Evolutionary conservation across 2,797 vertebrate species (phyloP).

Genomic region (Eupleurogrammus muticus): DNA sequence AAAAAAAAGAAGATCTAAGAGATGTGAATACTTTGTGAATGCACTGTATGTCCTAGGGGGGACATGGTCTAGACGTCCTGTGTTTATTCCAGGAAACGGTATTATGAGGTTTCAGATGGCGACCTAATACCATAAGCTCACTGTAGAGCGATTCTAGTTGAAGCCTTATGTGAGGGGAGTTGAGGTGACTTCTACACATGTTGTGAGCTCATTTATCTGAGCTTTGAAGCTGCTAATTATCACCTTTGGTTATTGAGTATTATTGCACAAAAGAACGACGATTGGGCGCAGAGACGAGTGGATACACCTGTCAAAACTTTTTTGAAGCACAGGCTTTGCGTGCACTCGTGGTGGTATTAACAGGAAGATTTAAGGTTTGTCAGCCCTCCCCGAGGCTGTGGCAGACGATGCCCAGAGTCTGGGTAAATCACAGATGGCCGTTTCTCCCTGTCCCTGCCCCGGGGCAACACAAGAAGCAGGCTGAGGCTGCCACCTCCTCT

Average conservation of each 20-base stretch:
- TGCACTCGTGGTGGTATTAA: background rate
- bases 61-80: conserved; percentile 39
- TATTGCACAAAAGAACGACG: background rate
- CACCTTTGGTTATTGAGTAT: background rate
- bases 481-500: conserved; percentile 68
- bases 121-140: conserved; percentile 22
- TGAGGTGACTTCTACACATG: background rate
- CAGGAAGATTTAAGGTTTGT: conserved; percentile 23
- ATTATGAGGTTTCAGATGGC: conserved; percentile 35
- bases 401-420: conserved; percentile 40
- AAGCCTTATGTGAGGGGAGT: conserved; percentile 5
- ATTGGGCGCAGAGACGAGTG: background rate
- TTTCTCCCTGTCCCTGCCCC: conserved; percentile 45
- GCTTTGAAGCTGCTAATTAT: background rate
- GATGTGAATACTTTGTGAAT: too few species aligned
- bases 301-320: background rate
- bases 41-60: conserved; percentile 19
- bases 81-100: conserved; percentile 52
- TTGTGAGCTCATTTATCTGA: background rate
- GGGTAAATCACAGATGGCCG: conserved; percentile 72
- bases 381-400: conserved; percentile 4
- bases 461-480: conserved; percentile 51
- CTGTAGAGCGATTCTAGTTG: conserved; percentile 14
- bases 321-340: conserved; percentile 3
- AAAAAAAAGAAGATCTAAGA: too few species aligned